Base-by-base conservation (phyloP, 2,113 vertebrate genomes). In the Phaetusa simplex region DNA sequence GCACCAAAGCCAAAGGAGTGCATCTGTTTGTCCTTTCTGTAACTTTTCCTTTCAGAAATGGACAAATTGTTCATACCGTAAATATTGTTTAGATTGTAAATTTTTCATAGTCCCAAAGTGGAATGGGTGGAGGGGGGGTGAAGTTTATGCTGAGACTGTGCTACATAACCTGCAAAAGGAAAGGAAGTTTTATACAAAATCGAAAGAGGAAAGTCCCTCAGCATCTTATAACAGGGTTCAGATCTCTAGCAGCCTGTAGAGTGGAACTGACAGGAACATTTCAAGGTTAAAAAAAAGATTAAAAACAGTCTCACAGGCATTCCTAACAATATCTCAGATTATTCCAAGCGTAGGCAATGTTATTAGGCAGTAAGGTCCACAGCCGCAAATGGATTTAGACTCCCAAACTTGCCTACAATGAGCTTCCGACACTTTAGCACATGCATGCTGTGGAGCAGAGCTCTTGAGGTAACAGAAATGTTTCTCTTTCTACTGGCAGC, bases 191-290 rank as follows among this genome's bases (percentile, higher is more conserved):
- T 53, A 72, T 6, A 38, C 18, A 18, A n/a, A 43, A 69, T 42
- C 3, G 5, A 20, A 62, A 55, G 20, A 38, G 32, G 8, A 36
- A 90, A 77, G 29, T 70, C 71, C 74, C 85, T 90, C 24, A 50
- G 67, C 38, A 14, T 52, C 71, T 76, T 47, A 6, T 11, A 78
- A 73, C 3, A 72, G 30, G 30, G 40, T 90, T 93, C 92, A 94
- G 79, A 88, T 94, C 61, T 91, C 53, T 50, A 69, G 49, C 23
- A 88, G 70, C 30, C 66, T 59, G 11, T 14, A 80, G 40, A 93
- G 36, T 80, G 49, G 62, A 95, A 93, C 49, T 38, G 71, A 93
- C 58, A 88, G 62, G 59, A 95, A 94, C 62, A 93, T 52, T 88
- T 82, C 66, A 90, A 94, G 74, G 49, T 69, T 69, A 69, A 90